These are phyloP conservation scores for Melanogrammus aeglefinus DNA, from an alignment of 2,797 vertebrate species.

Conservation along the genomic window DNA sequence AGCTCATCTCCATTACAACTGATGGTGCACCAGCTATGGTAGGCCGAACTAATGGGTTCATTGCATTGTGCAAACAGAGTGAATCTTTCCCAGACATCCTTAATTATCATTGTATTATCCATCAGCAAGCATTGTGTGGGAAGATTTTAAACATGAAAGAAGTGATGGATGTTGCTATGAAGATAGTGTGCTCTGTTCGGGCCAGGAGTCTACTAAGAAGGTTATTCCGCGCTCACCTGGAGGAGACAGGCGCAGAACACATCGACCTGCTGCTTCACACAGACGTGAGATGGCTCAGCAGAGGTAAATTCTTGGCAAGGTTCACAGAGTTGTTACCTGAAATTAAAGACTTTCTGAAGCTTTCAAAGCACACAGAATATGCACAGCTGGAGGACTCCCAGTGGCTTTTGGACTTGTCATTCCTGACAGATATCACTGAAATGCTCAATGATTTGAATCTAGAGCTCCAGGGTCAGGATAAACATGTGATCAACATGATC, in stretches of 20 bases:
- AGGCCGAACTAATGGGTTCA: not conserved
- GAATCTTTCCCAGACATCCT: too few species aligned
- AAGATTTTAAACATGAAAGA: not conserved
- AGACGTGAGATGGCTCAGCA: not conserved
- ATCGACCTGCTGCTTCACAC: not conserved
- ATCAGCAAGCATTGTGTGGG: too few species aligned
- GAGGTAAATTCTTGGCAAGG: not conserved
- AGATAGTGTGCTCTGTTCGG: not conserved
- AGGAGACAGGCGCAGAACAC: not conserved
- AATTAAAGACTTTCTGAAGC: not conserved
- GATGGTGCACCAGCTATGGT: not conserved
- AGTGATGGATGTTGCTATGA: too few species aligned
- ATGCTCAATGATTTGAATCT: constrained; percentile 30
- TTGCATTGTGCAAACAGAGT: not conserved
- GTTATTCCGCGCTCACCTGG: not conserved
- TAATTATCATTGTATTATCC: too few species aligned
- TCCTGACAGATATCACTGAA: constrained; percentile 35
- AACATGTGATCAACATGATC: constrained; percentile 24
- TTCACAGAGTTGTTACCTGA: not conserved
- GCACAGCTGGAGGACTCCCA: constrained; percentile 17
- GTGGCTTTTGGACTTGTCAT: constrained; percentile 29
- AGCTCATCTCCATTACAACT: not conserved
- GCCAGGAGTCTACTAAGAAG: not conserved
- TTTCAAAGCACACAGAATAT: not conserved
- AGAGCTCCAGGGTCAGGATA: constrained; percentile 26